phyloP scores from a whole-genome alignment of 2,113 vertebrate genomes.

The Malaclemys terrapin region DNA sequence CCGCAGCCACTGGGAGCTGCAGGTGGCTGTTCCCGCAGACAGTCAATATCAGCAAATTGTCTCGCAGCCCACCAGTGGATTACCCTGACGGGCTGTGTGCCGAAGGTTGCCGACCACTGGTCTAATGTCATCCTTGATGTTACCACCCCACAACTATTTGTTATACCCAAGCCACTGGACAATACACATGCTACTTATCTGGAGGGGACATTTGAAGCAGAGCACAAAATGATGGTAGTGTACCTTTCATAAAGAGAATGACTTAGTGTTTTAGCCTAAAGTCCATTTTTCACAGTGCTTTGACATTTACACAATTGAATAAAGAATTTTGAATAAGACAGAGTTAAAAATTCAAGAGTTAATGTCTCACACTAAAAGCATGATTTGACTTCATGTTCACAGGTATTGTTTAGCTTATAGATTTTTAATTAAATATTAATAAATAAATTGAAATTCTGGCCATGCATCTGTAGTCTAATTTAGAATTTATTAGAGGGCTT shows the following conservation, averaged over 20 bases:
- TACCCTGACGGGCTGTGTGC: no score
- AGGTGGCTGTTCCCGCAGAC: no score
- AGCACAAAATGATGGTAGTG: neutral
- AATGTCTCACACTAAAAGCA: neutral
- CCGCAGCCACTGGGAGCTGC: no score
- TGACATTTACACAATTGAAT: neutral
- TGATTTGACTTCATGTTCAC: neutral
- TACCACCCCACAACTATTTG: neutral
- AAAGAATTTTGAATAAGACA: neutral
- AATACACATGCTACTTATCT: neutral
- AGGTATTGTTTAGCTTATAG: neutral
- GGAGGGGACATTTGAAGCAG: neutral
- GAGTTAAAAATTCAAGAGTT: neutral
- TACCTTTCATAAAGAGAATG: neutral
- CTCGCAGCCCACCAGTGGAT: no score
- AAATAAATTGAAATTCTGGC: constrained; percentile 24
- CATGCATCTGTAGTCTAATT: neutral
- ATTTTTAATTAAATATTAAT: constrained; percentile 16
- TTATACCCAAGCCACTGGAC: neutral
- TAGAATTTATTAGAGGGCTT: constrained; percentile 50
- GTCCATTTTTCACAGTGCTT: neutral
- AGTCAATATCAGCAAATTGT: no score
- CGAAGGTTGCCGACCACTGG: no score
- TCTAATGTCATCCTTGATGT: neutral
- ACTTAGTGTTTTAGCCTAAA: neutral